Percentiles rank a stretch among this genome's conserved stretches.
phyloP scores from a whole-genome alignment of 1,140 invertebrate species.

The Lucilia sericata region DNA sequence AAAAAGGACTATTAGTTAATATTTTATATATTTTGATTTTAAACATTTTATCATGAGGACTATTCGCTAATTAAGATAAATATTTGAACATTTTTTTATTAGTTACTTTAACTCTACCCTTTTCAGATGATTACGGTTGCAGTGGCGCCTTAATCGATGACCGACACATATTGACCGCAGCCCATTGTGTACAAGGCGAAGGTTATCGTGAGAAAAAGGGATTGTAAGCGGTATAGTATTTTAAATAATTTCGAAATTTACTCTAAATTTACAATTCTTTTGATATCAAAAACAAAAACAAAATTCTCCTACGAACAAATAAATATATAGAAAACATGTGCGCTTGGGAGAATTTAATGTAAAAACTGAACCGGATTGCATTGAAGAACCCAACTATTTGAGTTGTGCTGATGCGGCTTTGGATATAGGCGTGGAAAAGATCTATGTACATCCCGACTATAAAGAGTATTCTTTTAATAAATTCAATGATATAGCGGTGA shows the following conservation, averaged over 20 bases:
- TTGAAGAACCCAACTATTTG: slow-evolving; percentile 61
- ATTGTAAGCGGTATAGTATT: slow-evolving; percentile 54
- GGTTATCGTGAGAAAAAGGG: slow-evolving; percentile 58
- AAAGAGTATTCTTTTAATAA: slow-evolving; percentile 59
- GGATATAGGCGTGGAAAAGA: slow-evolving; percentile 64
- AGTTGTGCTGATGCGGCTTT: slow-evolving; percentile 66
- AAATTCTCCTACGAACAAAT: neutral
- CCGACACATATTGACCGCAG: slow-evolving; percentile 79
- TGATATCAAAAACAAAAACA: slow-evolving; percentile 3
- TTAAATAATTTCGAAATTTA: slow-evolving; percentile 14
- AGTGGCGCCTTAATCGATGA: slow-evolving; percentile 73
- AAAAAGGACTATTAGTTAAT: too few species aligned
- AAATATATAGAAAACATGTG: slow-evolving; percentile 67
- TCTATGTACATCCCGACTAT: slow-evolving; percentile 68
- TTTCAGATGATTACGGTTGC: slow-evolving; percentile 68
- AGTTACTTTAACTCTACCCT: neutral
- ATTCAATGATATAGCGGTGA: slow-evolving; percentile 80
- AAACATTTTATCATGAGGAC: neutral
- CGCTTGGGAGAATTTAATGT: slow-evolving; percentile 76
- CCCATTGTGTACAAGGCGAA: slow-evolving; percentile 82
- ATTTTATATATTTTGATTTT: too few species aligned
- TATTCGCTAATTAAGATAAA: neutral
- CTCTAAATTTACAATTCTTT: neutral
- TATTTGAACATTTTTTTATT: neutral
- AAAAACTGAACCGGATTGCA: slow-evolving; percentile 71